These are phyloP conservation scores for Erinaceus europaeus DNA, from an alignment of 2,113 vertebrate species.

Conservation along the genomic window DNA sequence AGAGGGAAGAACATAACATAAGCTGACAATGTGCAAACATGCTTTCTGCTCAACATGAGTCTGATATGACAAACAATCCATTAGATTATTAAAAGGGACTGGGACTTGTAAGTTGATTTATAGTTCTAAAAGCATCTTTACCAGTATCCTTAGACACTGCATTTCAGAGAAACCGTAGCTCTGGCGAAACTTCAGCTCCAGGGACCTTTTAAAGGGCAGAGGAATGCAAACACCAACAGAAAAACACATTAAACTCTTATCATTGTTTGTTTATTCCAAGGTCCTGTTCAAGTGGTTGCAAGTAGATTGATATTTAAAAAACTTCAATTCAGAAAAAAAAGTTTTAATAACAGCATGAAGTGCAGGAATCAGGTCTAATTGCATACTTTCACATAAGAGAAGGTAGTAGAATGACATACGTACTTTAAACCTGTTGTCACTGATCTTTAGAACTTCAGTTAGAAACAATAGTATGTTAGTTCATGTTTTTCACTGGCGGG, in stretches of 20 bases:
- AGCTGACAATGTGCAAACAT: conserved; percentile 68
- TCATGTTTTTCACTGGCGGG: no score
- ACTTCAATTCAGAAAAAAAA: conserved; percentile 96
- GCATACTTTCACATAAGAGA: conserved; percentile 98
- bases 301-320: conserved; percentile 95
- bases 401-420: conserved; percentile 97
- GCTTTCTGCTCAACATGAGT: conserved; percentile 77
- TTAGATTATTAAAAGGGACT: no score
- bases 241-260: conserved; percentile 32
- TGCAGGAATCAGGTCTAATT: conserved; percentile 98
- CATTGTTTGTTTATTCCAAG: conserved; percentile 80
- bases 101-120: no score
- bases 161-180: conserved; percentile 70
- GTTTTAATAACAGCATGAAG: conserved; percentile 93
- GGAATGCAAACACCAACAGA: conserved; percentile 59
- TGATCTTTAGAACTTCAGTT: no score
- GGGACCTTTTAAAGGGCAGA: conserved; percentile 75
- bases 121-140: no score
- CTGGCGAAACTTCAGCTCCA: conserved; percentile 72
- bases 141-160: conserved; percentile 70
- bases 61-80: conserved; percentile 72
- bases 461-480: no score
- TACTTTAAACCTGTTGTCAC: conserved; percentile 98
- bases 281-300: conserved; percentile 84
- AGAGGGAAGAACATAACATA: conserved; percentile 46